Conservation (phyloP, 1,140 invertebrate species). For the Lepidurus arcticus region DNA sequence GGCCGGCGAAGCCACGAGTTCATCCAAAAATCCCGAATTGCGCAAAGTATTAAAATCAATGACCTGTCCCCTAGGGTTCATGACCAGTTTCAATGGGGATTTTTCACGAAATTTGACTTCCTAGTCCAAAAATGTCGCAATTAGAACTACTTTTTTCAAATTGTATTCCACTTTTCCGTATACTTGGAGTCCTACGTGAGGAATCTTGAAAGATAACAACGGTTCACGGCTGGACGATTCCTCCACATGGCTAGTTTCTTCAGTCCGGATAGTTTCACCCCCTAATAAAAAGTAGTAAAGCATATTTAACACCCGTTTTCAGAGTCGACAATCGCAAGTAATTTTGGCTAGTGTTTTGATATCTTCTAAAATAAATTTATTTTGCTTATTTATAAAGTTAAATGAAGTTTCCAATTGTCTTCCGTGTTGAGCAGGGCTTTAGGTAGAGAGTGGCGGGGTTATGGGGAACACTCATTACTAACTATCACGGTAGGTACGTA, state of each 20-base stretch:
- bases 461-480: neutral
- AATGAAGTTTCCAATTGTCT: too few relatives aligned
- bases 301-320: neutral
- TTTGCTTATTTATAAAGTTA: too few relatives aligned
- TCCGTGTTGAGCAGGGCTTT: too few relatives aligned
- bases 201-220: slow-evolving; percentile 37
- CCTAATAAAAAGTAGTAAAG: neutral
- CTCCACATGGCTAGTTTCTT: neutral
- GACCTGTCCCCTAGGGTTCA: slow-evolving; percentile 70
- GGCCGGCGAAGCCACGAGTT: slow-evolving; percentile 56
- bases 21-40: slow-evolving; percentile 49
- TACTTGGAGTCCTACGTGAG: slow-evolving; percentile 37
- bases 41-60: slow-evolving; percentile 58
- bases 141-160: neutral
- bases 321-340: too few relatives aligned
- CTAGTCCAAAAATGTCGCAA: slow-evolving; percentile 21
- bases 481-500: slow-evolving; percentile 20
- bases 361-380: too few relatives aligned
- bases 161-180: neutral
- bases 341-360: too few relatives aligned
- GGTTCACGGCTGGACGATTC: slow-evolving; percentile 15
- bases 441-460: neutral
- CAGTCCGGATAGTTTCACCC: neutral
- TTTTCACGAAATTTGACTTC: slow-evolving; percentile 46
- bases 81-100: slow-evolving; percentile 64